Evolutionary conservation across 2,888 invertebrate genomes (phyloP), one percentile per base, ranked within the genome.

Genomic region (Orchestes rusci): DNA sequence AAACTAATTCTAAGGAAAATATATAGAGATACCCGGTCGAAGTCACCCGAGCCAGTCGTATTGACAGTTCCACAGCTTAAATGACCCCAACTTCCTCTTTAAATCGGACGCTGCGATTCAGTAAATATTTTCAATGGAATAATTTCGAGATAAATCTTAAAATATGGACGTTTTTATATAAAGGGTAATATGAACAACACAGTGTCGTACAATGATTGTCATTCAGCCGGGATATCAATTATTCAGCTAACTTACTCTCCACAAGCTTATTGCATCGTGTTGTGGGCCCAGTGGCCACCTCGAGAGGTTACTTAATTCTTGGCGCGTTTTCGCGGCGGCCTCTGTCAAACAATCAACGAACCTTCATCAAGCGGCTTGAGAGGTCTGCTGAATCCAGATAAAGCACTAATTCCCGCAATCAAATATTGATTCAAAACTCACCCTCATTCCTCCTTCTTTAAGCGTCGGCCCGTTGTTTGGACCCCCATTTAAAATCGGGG

Each of bases 341-440:
- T 62, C 66, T 65, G 67, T 68, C 69, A 68, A 65, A 68, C 67
- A 68, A 68, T 68, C 68, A 67, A 60, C 64, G 64, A 67, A 68
- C 68, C 68, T 69, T 68, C 68, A 68, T 68, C 68, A 69, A 66
- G 63, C 45, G 37, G 48, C 53, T 39, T 43, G 62, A 62, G 65
- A 65, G 65, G 66, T 65, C 68, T 68, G 68, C 66, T 66, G 68
- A 66, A 68, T 68, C 66, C 68, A 66, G 68, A 68, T 68, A 68
- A 67, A 68, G 68, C 67, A 64, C 68, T 68, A 68, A 68, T 68
- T 68, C 68, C 69, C 68, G 66, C 68, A 69, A 69, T 69, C 69
- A 69, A 69, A 69, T 69, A 69, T 69, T 69, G 69, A 69, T 69
- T 69, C 68, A 69, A 69, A 69, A 69, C 62, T 66, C 66, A 58